These are phyloP conservation scores for Spinus pinus DNA, from an alignment of 2,797 vertebrate species.

Conservation along the genomic window DNA sequence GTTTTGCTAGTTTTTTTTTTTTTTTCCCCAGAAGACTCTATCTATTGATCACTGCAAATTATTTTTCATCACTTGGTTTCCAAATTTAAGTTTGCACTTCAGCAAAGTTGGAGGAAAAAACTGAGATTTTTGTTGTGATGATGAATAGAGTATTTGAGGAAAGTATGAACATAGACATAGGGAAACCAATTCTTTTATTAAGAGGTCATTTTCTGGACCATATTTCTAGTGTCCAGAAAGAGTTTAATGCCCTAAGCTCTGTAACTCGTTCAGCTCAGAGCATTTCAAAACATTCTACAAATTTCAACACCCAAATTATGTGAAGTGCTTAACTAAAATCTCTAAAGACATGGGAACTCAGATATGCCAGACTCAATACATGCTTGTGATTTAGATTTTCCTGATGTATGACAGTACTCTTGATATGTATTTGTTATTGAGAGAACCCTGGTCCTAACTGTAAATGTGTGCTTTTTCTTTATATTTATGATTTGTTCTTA, in stretches of 20 bases:
- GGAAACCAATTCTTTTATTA: constrained; percentile 41
- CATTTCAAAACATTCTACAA: neutral
- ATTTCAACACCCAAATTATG: constrained; percentile 1
- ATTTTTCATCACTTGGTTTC: neutral
- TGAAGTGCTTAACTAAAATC: neutral
- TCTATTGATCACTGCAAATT: neutral
- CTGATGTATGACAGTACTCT: neutral
- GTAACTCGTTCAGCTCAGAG: neutral
- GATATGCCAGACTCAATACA: neutral
- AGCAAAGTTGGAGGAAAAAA: neutral
- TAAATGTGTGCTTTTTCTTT: neutral
- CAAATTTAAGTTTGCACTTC: neutral
- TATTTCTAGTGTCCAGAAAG: neutral
- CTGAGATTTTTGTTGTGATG: neutral
- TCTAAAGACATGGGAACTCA: neutral
- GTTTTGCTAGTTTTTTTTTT: fast-evolving
- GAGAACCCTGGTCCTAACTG: neutral
- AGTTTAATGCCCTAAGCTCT: constrained; percentile 1
- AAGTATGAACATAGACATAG: neutral
- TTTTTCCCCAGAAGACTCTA: neutral
- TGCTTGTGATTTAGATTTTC: neutral
- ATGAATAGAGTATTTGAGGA: neutral
- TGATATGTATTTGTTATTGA: neutral
- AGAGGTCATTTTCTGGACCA: constrained; percentile 38
- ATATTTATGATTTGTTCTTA: neutral